phyloP scores from a whole-genome alignment of 1,140 invertebrate species.

The Scaptodrosophila lebanonensis region DNA sequence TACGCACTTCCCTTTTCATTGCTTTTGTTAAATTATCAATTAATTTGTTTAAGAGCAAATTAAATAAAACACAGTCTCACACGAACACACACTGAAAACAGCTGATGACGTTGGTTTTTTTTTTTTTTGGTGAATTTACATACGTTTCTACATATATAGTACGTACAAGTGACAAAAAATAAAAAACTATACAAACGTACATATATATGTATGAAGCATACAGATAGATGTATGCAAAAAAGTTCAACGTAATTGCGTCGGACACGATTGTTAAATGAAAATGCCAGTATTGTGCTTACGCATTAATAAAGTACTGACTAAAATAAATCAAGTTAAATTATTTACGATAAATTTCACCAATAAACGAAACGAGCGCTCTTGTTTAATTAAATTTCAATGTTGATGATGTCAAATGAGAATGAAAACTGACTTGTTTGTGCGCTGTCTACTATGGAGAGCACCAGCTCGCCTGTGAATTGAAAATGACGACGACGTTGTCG shows the following conservation, averaged over 20 bases:
- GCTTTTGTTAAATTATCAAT: background rate
- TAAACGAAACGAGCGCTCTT: conserved; percentile 45
- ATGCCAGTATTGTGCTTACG: conserved; percentile 1
- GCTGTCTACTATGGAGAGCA: conserved; percentile 41
- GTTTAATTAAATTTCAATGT: conserved; percentile 74
- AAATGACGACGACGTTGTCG: conserved; percentile 25
- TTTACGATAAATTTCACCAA: conserved; percentile 50
- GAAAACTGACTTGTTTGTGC: conserved; percentile 73
- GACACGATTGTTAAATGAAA: conserved; percentile 53
- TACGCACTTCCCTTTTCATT: conserved; percentile 10
- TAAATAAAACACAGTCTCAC: conserved; percentile 15
- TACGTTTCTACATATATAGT: conserved; percentile 20
- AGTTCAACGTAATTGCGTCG: too few relatives aligned
- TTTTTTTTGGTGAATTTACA: conserved; percentile 30
- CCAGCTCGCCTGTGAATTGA: conserved; percentile 35
- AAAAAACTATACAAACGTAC: conserved; percentile 9
- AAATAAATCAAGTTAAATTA: conserved; percentile 27
- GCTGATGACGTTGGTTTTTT: conserved; percentile 74
- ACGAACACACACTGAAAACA: conserved; percentile 39
- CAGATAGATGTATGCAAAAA: too few relatives aligned
- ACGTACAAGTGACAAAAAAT: conserved; percentile 9
- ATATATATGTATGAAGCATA: conserved; percentile 9
- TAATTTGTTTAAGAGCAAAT: conserved; percentile 15
- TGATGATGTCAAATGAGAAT: conserved; percentile 75
- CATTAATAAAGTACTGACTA: conserved; percentile 49